Conservation (phyloP, 2,888 invertebrate species). For the Clivina fossor region DNA sequence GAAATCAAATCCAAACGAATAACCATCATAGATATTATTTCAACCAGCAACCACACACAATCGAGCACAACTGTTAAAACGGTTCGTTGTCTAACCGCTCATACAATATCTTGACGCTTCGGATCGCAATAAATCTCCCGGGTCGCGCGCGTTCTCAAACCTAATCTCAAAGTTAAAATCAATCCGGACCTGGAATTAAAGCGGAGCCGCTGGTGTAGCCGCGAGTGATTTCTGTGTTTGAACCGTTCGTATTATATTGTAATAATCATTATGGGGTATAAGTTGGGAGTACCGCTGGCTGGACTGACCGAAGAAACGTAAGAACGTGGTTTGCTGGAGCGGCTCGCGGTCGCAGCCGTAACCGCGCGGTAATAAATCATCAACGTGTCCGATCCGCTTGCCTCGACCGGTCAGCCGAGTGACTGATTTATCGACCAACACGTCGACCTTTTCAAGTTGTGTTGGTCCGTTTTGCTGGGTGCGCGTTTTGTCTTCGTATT, state of each 20-base stretch:
- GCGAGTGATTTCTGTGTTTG: conserved; percentile 49
- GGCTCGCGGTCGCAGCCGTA: conserved; percentile 6
- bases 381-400: conserved; percentile 49
- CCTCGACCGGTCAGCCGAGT: conserved; percentile 50
- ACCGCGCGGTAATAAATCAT: conserved; percentile 50
- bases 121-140: conserved; percentile 18
- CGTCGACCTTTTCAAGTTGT: conserved; percentile 47
- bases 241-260: conserved; percentile 51
- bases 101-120: too few species aligned
- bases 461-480: too few species aligned
- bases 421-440: conserved; percentile 53
- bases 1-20: too few species aligned
- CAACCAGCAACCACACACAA: too few species aligned
- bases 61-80: too few species aligned
- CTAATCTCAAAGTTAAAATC: conserved; percentile 15
- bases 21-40: too few species aligned
- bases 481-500: too few species aligned
- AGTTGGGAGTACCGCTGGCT: conserved; percentile 53
- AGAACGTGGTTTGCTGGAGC: conserved; percentile 29
- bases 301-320: conserved; percentile 46
- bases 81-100: too few species aligned
- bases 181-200: conserved; percentile 14
- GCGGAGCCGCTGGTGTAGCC: conserved; percentile 27
- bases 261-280: conserved; percentile 55
- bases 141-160: conserved; percentile 2